Conservation (phyloP, 2,888 invertebrate genomes). For the Phlogophora meticulosa region DNA sequence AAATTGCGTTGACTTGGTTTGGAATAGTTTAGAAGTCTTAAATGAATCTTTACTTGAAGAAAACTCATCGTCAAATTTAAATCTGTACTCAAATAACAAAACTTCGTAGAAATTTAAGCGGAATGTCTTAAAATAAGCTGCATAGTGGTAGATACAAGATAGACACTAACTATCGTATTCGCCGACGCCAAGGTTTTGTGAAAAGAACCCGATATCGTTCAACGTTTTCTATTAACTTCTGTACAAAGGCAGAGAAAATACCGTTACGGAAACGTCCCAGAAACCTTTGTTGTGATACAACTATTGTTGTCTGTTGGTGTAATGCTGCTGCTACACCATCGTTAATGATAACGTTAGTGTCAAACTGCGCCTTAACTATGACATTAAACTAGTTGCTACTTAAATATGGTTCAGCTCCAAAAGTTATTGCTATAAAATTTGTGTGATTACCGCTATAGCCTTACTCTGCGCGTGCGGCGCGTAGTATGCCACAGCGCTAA, state of each 20-base stretch:
- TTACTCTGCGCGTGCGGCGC: no score
- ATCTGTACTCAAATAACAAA: not conserved
- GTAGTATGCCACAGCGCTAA: no score
- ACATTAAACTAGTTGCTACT: no score
- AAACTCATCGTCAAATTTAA: not conserved
- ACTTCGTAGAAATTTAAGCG: constrained; percentile 10
- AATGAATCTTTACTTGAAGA: not conserved
- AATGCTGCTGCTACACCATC: no score
- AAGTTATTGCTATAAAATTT: no score
- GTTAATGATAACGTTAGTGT: no score
- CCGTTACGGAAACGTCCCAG: constrained; percentile 84
- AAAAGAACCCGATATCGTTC: constrained; percentile 79
- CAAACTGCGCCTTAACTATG: no score
- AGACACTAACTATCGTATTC: constrained; percentile 70
- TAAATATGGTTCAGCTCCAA: no score
- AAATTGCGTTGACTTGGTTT: constrained; percentile 12
- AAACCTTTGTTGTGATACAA: constrained; percentile 83
- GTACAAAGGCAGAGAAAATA: constrained; percentile 82
- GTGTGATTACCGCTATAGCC: no score
- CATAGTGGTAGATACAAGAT: constrained; percentile 58
- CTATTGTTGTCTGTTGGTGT: constrained; percentile 81
- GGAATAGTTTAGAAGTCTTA: constrained; percentile 1
- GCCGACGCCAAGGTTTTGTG: constrained; percentile 69
- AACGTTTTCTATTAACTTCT: constrained; percentile 82
- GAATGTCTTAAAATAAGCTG: constrained; percentile 60